Evolutionary conservation across 2,888 invertebrate species (phyloP), one percentile per base, ranked within the genome.

Genomic region (Cremastobaeus sp.): DNA sequence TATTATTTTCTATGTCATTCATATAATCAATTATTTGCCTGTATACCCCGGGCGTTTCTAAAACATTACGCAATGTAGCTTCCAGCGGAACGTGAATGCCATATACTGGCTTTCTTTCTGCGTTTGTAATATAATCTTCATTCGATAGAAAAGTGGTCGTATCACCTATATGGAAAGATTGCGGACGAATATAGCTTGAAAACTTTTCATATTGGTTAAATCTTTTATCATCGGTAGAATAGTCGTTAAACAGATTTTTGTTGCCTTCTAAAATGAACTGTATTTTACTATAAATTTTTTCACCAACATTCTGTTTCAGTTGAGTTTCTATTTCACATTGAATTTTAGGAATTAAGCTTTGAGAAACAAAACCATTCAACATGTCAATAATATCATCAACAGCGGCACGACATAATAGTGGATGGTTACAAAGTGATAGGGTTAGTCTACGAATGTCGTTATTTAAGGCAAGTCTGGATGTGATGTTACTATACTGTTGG

Each of bases 151-250:
- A n/a, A n/a, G n/a, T n/a, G n/a, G n/a, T n/a, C n/a, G n/a, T n/a
- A n/a, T n/a, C n/a, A n/a, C n/a, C n/a, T n/a, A n/a, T n/a, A n/a
- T n/a, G n/a, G n/a, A n/a, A n/a, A n/a, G n/a, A n/a, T n/a, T n/a
- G n/a, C n/a, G n/a, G n/a, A n/a, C n/a, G n/a, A n/a, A n/a, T n/a
- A n/a, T n/a, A n/a, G n/a, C n/a, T 6, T 25, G 25, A 6, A 25
- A 25, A 25, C 25, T 25, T 4, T 8, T 32, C 32, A 32, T 32
- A 32, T 9, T n/a, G 3, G 11, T 32, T 32, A n/a, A 68, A 50
- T 45, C 70, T 64, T 14, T 54, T 35, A 15, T 70, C 47, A 25
- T 70, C 64, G 1, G 64, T 70, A 3, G 55, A 70, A 54, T 55
- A 64, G 20, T 70, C 52, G 3, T 11, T n/a, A 28, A 70, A 70